Evolutionary conservation across 1,140 invertebrate genomes (phyloP), one percentile per base, ranked within the genome.

Genomic region (Sarcophaga bullata): DNA sequence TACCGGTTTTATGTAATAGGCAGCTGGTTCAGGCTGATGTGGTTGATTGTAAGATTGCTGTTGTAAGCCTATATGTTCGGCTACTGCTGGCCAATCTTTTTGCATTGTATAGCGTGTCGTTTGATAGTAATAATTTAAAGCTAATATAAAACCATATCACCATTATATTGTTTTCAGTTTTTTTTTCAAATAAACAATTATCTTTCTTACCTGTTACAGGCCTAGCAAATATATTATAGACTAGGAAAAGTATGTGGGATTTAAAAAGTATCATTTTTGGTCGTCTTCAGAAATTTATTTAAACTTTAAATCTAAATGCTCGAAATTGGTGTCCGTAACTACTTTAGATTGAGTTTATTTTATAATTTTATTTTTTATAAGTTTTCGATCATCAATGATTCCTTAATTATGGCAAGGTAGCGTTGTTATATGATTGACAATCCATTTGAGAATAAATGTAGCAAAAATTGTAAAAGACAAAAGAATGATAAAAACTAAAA

Each of bases 21-120:
- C 37, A 1, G 62, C 80, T 15, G n/a, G 47, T 25, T 62, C 72
- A 17, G 46, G 68, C n/a, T 49, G 2, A 0, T 19, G 46, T 75
- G 68, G 81, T 6, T 15, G 50, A n/a, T 17, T 8, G 49, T 49
- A 54, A 52, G 48, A 8, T 17, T 25, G 48, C 37, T 50, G 17
- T 3, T 15, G 48, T 3, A 37, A 46, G 25, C 46, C 46, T 73
- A 17, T 73, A 48, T 72, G 37, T 25, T 62, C 17, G 17, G 11
- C 80, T 10, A 17, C 37, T n/a, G 17, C 52, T 73, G 81, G 48
- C 58, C 73, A 50, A 46, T 73, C 78, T n/a, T 75, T 80, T 58
- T 76, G 50, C 46, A 82, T 47, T 13, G 83, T 84, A 37, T 80
- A 82, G 47, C 78, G 80, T 47, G 83, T 84, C 54, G 81, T 84